Base-by-base conservation (phyloP, 2,113 vertebrate species). In the Oreochromis tanganicae region DNA sequence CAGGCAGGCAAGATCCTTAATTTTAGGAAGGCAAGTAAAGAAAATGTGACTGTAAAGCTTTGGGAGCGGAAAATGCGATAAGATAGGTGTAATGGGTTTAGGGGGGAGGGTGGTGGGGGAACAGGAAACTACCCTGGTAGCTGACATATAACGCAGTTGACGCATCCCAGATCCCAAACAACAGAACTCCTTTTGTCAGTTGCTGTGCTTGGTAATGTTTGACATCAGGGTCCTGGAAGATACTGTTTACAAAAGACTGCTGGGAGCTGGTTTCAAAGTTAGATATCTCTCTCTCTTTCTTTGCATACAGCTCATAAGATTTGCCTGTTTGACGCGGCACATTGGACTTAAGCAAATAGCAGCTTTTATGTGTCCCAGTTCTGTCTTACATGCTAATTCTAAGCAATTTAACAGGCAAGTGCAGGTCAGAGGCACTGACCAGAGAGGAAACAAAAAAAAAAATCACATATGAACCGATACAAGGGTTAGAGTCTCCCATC, bases 141-240 rank as follows among this genome's bases (percentile, higher is more conserved):
- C 75, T 83, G 88, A 85, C 92, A 84, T 34, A 16, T 80, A 89
- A 86, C 75, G 82, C 83, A 14, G 38, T 17, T 85, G 92, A 94
- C 68, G 84, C 71, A 66, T 66, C 73, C 89, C 91, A 90, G 90
- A 54, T 81, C 90, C 90, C 84, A 88, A 87, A 90, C 91, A 91
- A 61, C 38, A 88, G 86, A 27, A 89, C 85, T 91, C 88, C 84
- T 88, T 16, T 6, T 61, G 52, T 85, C 88, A 59, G 78, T 34
- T 34, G 75, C 21, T 84, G 48, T 43, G 61, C 56, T 81, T 82
- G 93, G 61, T 89, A 82, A 88, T 91, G 92, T 93, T 89, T 94
- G 92, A 92, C 92, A 91, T 83, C 66, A 29, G 71, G 54, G 86
- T 89, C 61, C 91, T 90, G 82, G 21, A 81, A 73, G 48, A 59